A percentile compares a stretch with the other conserved stretches of the same genome.
Conservation (phyloP, 1,140 invertebrate species). For the Drosophila pallidifrons region DNA sequence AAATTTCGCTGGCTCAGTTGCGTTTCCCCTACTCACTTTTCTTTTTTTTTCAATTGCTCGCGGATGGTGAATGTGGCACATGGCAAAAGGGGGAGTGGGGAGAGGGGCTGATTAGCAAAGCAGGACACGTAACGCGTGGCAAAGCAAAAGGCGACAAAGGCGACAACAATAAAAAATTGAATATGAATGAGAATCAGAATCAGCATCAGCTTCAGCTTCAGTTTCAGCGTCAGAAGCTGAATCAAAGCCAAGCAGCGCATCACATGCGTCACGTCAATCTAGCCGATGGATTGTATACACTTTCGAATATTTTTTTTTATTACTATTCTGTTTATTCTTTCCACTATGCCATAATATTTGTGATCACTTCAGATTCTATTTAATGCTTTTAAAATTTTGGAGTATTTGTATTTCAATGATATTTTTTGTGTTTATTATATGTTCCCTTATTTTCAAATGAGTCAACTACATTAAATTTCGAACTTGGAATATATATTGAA, state of each 20-base stretch:
- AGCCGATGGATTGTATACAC: constrained; percentile 25
- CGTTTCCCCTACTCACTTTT: neutral
- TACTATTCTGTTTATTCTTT: neutral
- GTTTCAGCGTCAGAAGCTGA: constrained; percentile 25
- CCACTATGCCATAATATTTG: no score
- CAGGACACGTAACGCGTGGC: constrained; percentile 75
- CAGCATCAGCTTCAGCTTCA: constrained; percentile 9
- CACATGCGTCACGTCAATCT: neutral
- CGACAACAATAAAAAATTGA: constrained; percentile 67
- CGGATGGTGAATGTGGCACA: neutral
- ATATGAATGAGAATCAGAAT: constrained; percentile 64
- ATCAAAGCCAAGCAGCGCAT: constrained; percentile 35
- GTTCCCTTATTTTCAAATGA: no score
- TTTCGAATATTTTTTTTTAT: neutral
- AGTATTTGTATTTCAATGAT: no score
- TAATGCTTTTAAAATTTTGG: no score
- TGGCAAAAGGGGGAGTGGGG: neutral
- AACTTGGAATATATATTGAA: no score
- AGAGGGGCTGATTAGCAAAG: constrained; percentile 66
- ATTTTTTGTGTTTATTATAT: no score
- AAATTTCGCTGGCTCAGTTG: constrained; percentile 36
- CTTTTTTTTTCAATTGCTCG: constrained; percentile 16
- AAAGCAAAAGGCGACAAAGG: constrained; percentile 70
- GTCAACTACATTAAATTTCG: no score
- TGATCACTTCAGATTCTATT: no score